phyloP scores from a whole-genome alignment of 2,113 vertebrate species.

The Ceratotherium simum region DNA sequence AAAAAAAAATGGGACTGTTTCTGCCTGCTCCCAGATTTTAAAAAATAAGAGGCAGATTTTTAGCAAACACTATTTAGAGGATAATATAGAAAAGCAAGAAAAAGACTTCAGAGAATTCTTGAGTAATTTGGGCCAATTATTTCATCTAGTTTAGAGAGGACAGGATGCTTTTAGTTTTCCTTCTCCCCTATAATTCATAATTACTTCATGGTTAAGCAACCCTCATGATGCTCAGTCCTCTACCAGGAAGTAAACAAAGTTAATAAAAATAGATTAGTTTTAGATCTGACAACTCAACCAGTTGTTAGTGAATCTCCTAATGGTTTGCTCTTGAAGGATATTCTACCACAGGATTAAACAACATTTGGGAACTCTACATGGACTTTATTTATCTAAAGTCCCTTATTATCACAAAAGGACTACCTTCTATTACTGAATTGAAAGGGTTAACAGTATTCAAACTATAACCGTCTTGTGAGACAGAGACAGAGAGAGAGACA shows the following conservation, averaged over 20 bases:
- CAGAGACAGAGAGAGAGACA: fast-evolving
- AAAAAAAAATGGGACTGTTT: neutral
- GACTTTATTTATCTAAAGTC: neutral
- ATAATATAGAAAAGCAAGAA: conserved; percentile 8
- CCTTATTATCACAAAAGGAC: neutral
- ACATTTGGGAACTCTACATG: neutral
- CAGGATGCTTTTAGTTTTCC: neutral
- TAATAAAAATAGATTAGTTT: conserved; percentile 21
- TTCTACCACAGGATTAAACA: conserved; percentile 15
- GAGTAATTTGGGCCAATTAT: neutral
- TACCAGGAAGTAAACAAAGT: neutral
- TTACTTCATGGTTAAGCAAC: conserved; percentile 8
- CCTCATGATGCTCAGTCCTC: neutral
- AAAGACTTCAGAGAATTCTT: conserved; percentile 35
- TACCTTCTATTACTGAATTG: neutral
- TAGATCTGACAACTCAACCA: neutral
- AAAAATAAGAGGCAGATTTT: neutral
- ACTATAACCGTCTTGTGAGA: neutral
- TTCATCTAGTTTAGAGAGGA: neutral
- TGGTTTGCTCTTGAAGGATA: conserved; percentile 24
- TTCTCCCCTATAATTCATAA: neutral
- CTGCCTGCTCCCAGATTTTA: neutral
- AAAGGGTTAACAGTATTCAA: neutral
- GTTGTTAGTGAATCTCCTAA: neutral
- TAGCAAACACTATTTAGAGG: neutral